phyloP scores from a whole-genome alignment of 2,797 vertebrate genomes.

The Squalus acanthias region DNA sequence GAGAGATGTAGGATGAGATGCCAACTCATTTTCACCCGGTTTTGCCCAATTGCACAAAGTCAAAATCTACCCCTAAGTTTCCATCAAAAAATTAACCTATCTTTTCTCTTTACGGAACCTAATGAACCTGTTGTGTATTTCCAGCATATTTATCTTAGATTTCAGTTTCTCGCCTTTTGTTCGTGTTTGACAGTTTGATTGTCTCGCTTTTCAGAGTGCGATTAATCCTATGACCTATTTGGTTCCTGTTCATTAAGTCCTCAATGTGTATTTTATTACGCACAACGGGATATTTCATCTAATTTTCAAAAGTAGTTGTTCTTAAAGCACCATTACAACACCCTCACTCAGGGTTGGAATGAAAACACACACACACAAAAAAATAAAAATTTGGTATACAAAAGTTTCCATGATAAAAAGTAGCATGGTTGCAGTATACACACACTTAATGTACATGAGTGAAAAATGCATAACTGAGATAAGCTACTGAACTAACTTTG shows the following conservation, averaged over 20 bases:
- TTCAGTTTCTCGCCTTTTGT: background rate
- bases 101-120: background rate
- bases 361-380: constrained; percentile 42
- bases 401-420: constrained; percentile 90
- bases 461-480: constrained; percentile 82
- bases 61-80: background rate
- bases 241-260: constrained; percentile 54
- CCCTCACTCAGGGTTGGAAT: constrained; percentile 78
- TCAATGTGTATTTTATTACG: constrained; percentile 80
- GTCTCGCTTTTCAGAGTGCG: background rate
- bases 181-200: background rate
- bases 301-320: constrained; percentile 98
- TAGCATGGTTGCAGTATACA: constrained; percentile 99
- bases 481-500: constrained; percentile 87
- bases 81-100: background rate
- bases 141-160: background rate
- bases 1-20: background rate
- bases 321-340: constrained; percentile 98
- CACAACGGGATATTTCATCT: constrained; percentile 86
- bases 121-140: background rate
- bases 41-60: background rate
- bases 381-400: constrained; percentile 80
- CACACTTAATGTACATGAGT: constrained; percentile 98
- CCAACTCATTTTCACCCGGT: background rate
- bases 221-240: constrained; percentile 13